These are phyloP conservation scores for Sorex fumeus DNA, from an alignment of 2,113 vertebrate genomes.

Conservation along the genomic window DNA sequence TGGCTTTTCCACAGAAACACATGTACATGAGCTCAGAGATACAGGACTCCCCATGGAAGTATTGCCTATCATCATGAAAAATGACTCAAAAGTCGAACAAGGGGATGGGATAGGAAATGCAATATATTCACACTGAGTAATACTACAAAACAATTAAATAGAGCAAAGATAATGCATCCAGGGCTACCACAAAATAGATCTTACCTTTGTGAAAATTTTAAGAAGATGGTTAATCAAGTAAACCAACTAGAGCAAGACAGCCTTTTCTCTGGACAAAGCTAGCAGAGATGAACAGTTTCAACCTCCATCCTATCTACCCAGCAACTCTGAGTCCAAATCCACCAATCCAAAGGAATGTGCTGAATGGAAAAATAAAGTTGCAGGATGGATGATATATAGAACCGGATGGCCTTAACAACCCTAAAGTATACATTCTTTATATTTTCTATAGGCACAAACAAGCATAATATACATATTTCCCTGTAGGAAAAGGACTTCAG, in stretches of 20 bases:
- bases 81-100: neutral
- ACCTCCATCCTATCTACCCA: fast-evolving
- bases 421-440: neutral
- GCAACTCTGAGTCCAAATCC: neutral
- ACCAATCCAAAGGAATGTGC: neutral
- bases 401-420: neutral
- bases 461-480: too few species aligned
- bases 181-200: neutral
- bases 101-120: too few species aligned
- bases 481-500: neutral
- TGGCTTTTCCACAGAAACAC: neutral
- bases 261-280: neutral
- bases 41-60: neutral
- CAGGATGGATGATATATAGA: neutral
- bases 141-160: neutral
- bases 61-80: neutral
- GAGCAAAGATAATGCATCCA: neutral
- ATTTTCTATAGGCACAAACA: neutral
- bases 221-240: neutral
- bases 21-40: neutral
- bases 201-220: neutral
- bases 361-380: neutral
- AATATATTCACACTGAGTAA: neutral
- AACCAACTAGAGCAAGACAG: neutral
- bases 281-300: neutral